Evolutionary conservation across 1,140 invertebrate genomes (phyloP), one percentile per base, ranked within the genome.

Genomic region (Aphelinus certus): DNA sequence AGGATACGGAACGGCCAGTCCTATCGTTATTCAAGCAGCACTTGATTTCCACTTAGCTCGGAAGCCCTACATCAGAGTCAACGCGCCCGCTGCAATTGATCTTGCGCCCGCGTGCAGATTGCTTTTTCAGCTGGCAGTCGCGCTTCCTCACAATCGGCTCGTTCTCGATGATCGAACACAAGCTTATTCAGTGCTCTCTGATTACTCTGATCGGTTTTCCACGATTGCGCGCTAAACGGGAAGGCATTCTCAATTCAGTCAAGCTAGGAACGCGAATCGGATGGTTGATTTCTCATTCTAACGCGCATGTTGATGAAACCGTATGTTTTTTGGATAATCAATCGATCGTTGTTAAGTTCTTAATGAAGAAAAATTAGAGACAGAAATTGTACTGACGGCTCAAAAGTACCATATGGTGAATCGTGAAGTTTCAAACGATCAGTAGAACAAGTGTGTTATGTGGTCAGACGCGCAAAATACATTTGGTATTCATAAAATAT

Each of bases 41-140:
- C 68, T 70, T 76, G 74, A 71, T 71, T 75, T 75, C 73, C 67
- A 75, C 74, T 76, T 76, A 76, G 68, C 10, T 57, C 64, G 56
- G 48, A 67, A 6, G 10, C 26, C 51, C 55, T 26, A 26, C 26
- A 26, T 26, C 26, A 26, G 4, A 66, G 26, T 66, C 53, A 45
- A 48, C n/a, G 47, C 48, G 9, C 45, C 1, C 9, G 63, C 5
- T 26, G 26, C 26, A 26, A 26, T 26, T 26, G 26, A 26, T 26
- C 26, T 26, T 26, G 26, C 26, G 26, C 26, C 26, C 26, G 26
- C 26, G 26, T 26, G 10, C 26, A 55, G 7, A 43, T 69, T 49
- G 56, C 7, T 48, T 60, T 56, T 3, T 1, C 7, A 4, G 43
- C 53, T 5, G 46, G 10, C 7, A 61, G 43, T 9, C 2, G 26